A percentile compares a stretch with the other conserved stretches of the same genome.
phyloP scores from a whole-genome alignment of 2,113 vertebrate species.

The Tinamus guttatus region DNA sequence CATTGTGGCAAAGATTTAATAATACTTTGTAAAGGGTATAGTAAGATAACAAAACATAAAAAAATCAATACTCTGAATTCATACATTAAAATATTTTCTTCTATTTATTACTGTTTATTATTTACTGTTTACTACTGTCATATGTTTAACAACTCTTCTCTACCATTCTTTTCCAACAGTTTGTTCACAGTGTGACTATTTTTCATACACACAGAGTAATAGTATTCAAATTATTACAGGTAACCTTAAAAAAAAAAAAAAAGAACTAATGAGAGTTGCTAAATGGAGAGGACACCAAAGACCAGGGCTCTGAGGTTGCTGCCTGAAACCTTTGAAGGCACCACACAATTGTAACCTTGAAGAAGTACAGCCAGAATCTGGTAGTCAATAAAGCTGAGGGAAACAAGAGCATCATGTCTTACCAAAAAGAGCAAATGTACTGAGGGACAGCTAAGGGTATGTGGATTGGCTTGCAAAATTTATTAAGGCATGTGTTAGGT shows the following conservation, averaged over 20 bases:
- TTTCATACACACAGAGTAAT: neutral
- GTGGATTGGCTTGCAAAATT: neutral
- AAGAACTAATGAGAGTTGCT: no score
- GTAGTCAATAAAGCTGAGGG: no score
- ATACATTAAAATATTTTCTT: neutral
- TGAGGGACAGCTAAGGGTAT: no score
- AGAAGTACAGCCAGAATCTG: no score
- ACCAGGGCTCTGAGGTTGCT: no score
- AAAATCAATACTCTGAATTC: neutral
- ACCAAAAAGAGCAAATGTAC: neutral
- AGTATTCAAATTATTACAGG: neutral
- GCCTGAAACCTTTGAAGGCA: no score
- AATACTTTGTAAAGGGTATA: no score
- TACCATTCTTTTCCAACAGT: neutral
- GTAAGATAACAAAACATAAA: neutral
- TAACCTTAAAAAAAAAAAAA: neutral
- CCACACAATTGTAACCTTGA: no score
- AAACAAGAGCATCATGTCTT: no score
- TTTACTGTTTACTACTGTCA: neutral
- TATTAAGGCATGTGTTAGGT: no score
- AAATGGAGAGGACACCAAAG: no score
- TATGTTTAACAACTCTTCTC: neutral
- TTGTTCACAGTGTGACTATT: neutral
- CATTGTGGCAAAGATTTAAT: neutral
- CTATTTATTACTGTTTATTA: neutral